A percentile compares a stretch with the other conserved stretches of the same genome.
phyloP scores from a whole-genome alignment of 1,140 invertebrate genomes.

The Achroia grisella region DNA sequence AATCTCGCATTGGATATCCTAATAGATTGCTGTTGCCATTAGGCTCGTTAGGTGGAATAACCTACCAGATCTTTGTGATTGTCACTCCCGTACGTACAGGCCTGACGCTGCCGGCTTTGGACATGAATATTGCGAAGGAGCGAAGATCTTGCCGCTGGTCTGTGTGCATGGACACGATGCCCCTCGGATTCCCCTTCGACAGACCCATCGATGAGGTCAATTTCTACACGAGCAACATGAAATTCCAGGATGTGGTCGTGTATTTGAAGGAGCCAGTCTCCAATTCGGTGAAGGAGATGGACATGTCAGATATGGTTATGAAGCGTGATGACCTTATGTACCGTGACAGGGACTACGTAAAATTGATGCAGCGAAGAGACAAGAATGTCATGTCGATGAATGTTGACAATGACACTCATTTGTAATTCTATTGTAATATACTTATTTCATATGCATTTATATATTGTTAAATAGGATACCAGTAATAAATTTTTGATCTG shows the following conservation, averaged over 20 bases:
- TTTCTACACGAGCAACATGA: constrained; percentile 79
- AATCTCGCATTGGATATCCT: constrained; percentile 76
- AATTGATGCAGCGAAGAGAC: constrained; percentile 45
- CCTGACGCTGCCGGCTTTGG: constrained; percentile 75
- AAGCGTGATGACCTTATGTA: constrained; percentile 55
- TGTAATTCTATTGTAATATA: constrained; percentile 19
- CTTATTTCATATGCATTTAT: no score
- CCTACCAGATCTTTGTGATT: constrained; percentile 79
- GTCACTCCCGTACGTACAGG: constrained; percentile 77
- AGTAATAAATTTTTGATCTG: no score
- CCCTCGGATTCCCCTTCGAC: constrained; percentile 82
- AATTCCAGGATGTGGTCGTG: constrained; percentile 77
- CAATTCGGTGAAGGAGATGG: constrained; percentile 45
- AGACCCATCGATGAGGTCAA: constrained; percentile 74
- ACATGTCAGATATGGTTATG: constrained; percentile 49
- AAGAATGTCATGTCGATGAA: constrained; percentile 56
- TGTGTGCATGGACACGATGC: constrained; percentile 70
- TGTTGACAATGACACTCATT: constrained; percentile 40
- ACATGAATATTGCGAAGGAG: constrained; percentile 53
- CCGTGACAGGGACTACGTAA: constrained; percentile 47
- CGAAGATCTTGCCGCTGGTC: constrained; percentile 71
- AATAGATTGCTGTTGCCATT: constrained; percentile 79
- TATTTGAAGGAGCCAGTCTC: constrained; percentile 70
- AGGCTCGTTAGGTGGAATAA: constrained; percentile 76
- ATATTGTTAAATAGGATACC: no score